phyloP scores from a whole-genome alignment of 2,113 vertebrate genomes.

The Calidris pygmaea region DNA sequence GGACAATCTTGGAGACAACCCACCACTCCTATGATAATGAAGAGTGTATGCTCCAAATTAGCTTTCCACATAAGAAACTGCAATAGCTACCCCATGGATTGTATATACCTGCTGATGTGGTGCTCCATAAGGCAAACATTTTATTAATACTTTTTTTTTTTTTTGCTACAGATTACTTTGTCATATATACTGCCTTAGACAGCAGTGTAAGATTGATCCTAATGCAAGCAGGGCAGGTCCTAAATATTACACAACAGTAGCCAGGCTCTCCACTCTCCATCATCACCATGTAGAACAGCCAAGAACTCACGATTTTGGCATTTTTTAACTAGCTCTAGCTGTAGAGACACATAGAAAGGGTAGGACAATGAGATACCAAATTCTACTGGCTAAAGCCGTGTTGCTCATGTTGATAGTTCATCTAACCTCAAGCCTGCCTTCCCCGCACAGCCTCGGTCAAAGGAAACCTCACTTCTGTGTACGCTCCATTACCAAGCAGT shows the following conservation, averaged over 20 bases:
- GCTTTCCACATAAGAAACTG: neutral
- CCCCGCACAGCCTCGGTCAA: neutral
- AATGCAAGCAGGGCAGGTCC: neutral
- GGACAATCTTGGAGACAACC: neutral
- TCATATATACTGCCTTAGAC: neutral
- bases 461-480: neutral
- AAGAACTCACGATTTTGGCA: neutral
- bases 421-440: neutral
- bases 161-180: neutral
- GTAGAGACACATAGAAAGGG: neutral
- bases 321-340: neutral
- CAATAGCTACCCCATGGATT: neutral
- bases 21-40: neutral
- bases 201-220: neutral
- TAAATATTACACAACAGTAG: neutral
- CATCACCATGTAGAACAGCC: neutral
- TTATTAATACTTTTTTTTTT: neutral
- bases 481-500: neutral
- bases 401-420: neutral
- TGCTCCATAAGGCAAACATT: neutral
- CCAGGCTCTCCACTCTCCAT: neutral
- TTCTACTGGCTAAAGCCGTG: neutral
- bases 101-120: neutral
- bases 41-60: neutral
- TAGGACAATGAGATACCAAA: neutral